Percentiles rank a stretch among this genome's conserved stretches.
Conservation (phyloP, 2,797 vertebrate species). For the Xyrichtys novacula region DNA sequence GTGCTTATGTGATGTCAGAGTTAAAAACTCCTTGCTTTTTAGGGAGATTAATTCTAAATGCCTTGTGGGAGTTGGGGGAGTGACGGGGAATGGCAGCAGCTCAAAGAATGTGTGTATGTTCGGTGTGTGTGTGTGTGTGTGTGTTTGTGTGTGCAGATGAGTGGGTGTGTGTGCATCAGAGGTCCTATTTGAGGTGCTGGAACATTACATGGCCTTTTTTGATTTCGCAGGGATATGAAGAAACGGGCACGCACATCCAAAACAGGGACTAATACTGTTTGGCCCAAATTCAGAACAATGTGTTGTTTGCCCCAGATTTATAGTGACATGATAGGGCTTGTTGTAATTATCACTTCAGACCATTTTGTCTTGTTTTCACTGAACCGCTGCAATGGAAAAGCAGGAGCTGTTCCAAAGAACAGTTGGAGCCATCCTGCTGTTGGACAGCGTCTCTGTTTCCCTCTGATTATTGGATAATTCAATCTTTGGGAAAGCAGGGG, state of each 20-base stretch:
- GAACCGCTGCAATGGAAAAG: constrained; percentile 81
- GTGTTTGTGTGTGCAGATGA: constrained; percentile 32
- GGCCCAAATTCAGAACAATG: constrained; percentile 68
- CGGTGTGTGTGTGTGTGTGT: constrained; percentile 52
- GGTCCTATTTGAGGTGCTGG: constrained; percentile 58
- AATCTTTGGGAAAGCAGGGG: constrained; percentile 73
- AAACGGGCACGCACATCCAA: constrained; percentile 41
- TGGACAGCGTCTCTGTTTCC: constrained; percentile 74
- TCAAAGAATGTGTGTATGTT: constrained; percentile 73
- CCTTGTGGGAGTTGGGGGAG: constrained; percentile 79
- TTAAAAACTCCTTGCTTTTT: constrained; percentile 78
- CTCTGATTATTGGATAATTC: constrained; percentile 79
- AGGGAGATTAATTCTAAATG: constrained; percentile 81
- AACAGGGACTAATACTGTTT: constrained; percentile 57
- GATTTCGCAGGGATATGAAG: constrained; percentile 44
- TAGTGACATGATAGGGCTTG: constrained; percentile 79
- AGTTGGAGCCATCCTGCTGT: constrained; percentile 77
- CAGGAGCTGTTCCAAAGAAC: constrained; percentile 78
- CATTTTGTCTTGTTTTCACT: constrained; percentile 82
- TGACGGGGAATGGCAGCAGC: constrained; percentile 72
- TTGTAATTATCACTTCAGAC: constrained; percentile 81
- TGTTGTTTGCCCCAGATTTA: constrained; percentile 74
- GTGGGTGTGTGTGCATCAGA: constrained; percentile 52
- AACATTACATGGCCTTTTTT: constrained; percentile 59
- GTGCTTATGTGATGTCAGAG: constrained; percentile 81